phyloP scores from a whole-genome alignment of 2,113 vertebrate genomes.

The Gorsachius goisagi region DNA sequence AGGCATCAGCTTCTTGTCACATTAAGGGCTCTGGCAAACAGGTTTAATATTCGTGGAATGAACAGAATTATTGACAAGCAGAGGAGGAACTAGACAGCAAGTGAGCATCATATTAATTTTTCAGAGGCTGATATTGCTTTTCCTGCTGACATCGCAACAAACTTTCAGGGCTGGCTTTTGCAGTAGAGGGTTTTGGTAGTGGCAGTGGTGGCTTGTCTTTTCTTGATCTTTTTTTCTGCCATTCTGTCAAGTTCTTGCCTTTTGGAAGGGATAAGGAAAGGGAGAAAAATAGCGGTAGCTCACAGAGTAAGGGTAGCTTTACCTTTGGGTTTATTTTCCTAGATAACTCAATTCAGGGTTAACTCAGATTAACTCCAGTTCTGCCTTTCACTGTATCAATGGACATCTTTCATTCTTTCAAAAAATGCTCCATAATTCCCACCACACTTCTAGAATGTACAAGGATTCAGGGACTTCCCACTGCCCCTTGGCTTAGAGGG shows the following conservation, averaged over 20 bases:
- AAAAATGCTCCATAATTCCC: background rate
- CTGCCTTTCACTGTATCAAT: background rate
- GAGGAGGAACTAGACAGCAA: slow-evolving; percentile 37
- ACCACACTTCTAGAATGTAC: background rate
- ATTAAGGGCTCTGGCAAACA: slow-evolving; percentile 59
- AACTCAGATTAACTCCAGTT: background rate
- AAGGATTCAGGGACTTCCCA: background rate
- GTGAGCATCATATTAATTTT: slow-evolving; percentile 68
- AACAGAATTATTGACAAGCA: slow-evolving; percentile 63
- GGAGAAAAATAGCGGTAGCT: background rate
- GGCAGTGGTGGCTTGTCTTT: background rate
- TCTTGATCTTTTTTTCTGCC: background rate
- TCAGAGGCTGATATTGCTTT: slow-evolving; percentile 46
- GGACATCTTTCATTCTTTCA: background rate
- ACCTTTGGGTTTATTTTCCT: background rate
- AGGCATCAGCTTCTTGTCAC: slow-evolving; percentile 62
- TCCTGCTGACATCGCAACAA: slow-evolving; percentile 50
- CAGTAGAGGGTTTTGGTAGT: background rate
- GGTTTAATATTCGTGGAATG: slow-evolving; percentile 63
- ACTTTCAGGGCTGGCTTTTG: slow-evolving; percentile 9
- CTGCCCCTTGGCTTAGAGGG: background rate
- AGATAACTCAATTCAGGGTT: background rate
- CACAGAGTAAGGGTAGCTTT: background rate
- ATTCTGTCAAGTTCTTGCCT: background rate
- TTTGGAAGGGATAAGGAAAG: background rate